A percentile compares a stretch with the other conserved stretches of the same genome.
phyloP scores from a whole-genome alignment of 2,888 invertebrate genomes.

The Rhyacophila evoluta region DNA sequence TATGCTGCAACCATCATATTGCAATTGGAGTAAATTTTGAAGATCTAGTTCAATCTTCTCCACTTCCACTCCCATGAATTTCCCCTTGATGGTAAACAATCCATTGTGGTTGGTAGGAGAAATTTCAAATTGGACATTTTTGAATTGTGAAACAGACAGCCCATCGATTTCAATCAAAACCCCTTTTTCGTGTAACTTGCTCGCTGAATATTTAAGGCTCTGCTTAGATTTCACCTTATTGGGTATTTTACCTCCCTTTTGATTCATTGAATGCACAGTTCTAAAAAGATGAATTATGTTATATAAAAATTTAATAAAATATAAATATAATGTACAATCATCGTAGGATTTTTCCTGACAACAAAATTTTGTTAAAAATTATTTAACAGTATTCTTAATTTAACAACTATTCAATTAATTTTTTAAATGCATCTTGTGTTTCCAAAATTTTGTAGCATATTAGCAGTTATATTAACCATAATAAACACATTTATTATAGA shows the following conservation, averaged over 20 bases:
- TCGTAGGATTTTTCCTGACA: no score
- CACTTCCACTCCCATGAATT: slow-evolving; percentile 82
- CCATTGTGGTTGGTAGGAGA: slow-evolving; percentile 76
- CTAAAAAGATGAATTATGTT: no score
- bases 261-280: slow-evolving; percentile 69
- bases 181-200: slow-evolving; percentile 78
- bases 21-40: slow-evolving; percentile 79
- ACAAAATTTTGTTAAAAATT: no score
- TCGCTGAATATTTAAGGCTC: slow-evolving; percentile 76
- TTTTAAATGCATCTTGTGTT: no score
- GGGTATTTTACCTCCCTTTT: slow-evolving; percentile 52
- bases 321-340: no score
- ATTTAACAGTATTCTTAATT: no score
- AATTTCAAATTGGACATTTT: slow-evolving; percentile 82
- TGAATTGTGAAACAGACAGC: slow-evolving; percentile 76
- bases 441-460: no score
- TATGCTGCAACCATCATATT: slow-evolving; percentile 81
- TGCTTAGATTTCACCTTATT: slow-evolving; percentile 71
- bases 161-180: slow-evolving; percentile 79
- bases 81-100: slow-evolving; percentile 77
- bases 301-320: no score
- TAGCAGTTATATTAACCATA: no score
- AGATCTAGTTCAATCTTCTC: slow-evolving; percentile 79
- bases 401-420: no score
- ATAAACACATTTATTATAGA: no score